These are phyloP conservation scores for Sinopyrophorus schimmeli DNA, from an alignment of 2,888 invertebrate genomes.

Conservation along the genomic window DNA sequence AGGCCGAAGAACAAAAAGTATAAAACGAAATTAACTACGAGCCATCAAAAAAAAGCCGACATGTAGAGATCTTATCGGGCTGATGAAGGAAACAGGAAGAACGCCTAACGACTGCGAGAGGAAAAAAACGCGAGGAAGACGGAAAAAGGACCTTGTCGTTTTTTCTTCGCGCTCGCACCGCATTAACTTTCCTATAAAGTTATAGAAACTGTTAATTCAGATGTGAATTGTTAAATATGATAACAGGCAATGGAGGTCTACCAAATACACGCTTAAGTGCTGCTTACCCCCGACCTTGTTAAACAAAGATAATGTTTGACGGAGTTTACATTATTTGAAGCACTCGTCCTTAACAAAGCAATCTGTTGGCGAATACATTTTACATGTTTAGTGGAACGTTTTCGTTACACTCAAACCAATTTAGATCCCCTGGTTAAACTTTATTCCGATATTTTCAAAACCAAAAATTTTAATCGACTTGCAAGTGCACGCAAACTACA, in stretches of 20 bases:
- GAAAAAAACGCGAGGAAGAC: too few relatives aligned
- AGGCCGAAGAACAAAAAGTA: slow-evolving; percentile 26
- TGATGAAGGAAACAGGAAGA: slow-evolving; percentile 32
- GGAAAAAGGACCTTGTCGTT: slow-evolving; percentile 29
- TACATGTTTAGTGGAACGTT: too few relatives aligned
- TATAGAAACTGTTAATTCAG: slow-evolving; percentile 6
- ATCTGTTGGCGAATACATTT: slow-evolving; percentile 11
- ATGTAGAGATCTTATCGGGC: slow-evolving; percentile 29
- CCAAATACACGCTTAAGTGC: slow-evolving; percentile 10
- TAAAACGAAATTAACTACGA: slow-evolving; percentile 27
- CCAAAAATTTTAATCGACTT: too few relatives aligned
- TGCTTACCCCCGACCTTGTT: slow-evolving; percentile 2
- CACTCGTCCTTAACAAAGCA: slow-evolving; percentile 10
- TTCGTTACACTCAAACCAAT: too few relatives aligned
- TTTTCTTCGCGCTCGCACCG: neutral
- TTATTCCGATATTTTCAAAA: too few relatives aligned
- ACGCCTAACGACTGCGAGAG: slow-evolving; percentile 30
- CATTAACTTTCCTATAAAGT: too few relatives aligned
- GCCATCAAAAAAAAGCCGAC: slow-evolving; percentile 23
- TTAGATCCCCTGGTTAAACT: too few relatives aligned
- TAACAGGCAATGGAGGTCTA: slow-evolving; percentile 1
- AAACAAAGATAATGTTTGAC: slow-evolving; percentile 8
- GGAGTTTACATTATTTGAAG: slow-evolving; percentile 13
- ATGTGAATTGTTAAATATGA: slow-evolving; percentile 6
- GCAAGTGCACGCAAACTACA: too few relatives aligned